Percentiles rank a stretch among this genome's conserved stretches.
Evolutionary conservation across 1,140 invertebrate species (phyloP).

Genomic region (Dryas iulia): DNA sequence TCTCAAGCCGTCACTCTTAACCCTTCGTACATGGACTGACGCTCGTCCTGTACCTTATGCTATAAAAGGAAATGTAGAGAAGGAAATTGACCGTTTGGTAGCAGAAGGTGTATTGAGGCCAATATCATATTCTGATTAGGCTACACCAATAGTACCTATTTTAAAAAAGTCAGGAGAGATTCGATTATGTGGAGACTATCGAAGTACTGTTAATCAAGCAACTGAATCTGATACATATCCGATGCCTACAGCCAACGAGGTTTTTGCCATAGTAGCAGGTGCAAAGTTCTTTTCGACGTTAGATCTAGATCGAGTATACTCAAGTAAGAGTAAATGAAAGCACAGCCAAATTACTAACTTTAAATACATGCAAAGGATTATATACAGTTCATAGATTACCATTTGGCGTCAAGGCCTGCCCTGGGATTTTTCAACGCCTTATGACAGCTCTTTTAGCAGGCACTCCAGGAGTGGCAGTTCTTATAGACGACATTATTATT

Average conservation of each 20-base stretch:
- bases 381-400: constrained; percentile 73
- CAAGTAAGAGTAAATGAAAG: constrained; percentile 52
- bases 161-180: too few relatives aligned
- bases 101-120: too few relatives aligned
- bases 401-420: constrained; percentile 71
- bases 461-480: constrained; percentile 37
- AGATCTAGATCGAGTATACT: constrained; percentile 50
- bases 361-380: constrained; percentile 68
- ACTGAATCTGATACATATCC: too few relatives aligned
- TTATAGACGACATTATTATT: constrained; percentile 59
- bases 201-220: too few relatives aligned
- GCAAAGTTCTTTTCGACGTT: constrained; percentile 48
- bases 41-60: constrained; percentile 56
- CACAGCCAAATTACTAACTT: constrained; percentile 41
- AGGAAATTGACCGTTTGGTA: too few relatives aligned
- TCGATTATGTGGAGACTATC: too few relatives aligned
- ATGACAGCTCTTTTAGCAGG: constrained; percentile 50
- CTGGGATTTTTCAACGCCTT: constrained; percentile 62
- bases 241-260: too few relatives aligned
- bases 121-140: too few relatives aligned
- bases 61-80: constrained; percentile 51
- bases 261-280: too few relatives aligned
- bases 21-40: constrained; percentile 30
- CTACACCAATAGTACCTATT: too few relatives aligned
- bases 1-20: not conserved